phyloP scores from a whole-genome alignment of 2,797 vertebrate genomes.

The Spinus pinus region DNA sequence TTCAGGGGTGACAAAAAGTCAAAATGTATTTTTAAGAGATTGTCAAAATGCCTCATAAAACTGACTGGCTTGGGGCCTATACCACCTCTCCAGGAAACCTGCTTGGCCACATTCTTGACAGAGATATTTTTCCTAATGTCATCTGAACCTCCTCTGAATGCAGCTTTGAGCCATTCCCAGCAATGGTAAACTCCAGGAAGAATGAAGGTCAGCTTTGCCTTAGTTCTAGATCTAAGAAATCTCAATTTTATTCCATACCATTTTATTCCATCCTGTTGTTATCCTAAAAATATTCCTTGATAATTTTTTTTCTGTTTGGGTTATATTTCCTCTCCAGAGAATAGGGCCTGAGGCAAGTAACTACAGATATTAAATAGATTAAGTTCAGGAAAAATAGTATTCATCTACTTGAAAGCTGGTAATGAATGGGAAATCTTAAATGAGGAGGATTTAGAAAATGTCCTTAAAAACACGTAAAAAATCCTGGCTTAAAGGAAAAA shows the following conservation, averaged over 20 bases:
- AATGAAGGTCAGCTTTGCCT: background rate
- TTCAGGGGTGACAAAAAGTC: background rate
- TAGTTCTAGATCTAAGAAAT: background rate
- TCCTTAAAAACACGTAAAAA: constrained; percentile 9
- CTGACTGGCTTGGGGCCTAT: background rate
- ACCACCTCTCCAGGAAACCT: background rate
- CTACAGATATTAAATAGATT: background rate
- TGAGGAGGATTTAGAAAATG: background rate
- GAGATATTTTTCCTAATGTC: background rate
- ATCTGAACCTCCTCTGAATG: background rate
- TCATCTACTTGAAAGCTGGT: background rate
- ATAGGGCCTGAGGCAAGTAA: background rate
- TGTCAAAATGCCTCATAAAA: background rate
- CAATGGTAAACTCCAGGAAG: background rate
- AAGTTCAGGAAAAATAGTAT: constrained; percentile 15
- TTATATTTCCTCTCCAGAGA: background rate
- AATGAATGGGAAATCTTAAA: constrained; percentile 22
- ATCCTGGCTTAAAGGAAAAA: background rate
- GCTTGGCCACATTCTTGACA: rapidly evolving
- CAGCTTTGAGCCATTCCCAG: background rate
- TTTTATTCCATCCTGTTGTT: background rate
- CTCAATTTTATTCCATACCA: background rate
- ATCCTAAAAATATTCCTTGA: background rate
- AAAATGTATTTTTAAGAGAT: background rate
- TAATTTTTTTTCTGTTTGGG: background rate